Evolutionary conservation across 2,888 invertebrate species (phyloP), one percentile per base, ranked within the genome.

Genomic region (Heliconius hortense): DNA sequence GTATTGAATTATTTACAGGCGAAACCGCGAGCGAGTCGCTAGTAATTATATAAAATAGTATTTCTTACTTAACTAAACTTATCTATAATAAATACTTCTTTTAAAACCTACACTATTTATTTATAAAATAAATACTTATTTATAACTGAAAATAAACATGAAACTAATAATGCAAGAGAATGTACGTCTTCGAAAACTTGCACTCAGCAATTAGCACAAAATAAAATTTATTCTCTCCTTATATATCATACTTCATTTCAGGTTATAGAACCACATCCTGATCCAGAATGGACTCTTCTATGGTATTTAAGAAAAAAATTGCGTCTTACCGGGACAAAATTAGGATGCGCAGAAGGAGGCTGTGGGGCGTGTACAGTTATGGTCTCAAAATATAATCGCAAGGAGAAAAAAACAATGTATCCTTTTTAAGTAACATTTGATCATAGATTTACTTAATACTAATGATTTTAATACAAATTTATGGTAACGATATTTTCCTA

Each of bases 301-400:
- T 96, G 96, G 87, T 98, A 98, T 89, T 94, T 98, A 53, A 95
- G 98, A 72, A 96, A 95, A 84, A 97, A 97, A 87, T 96, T 98
- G 74, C 94, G 95, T 18, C 92, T 98, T 76, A 97, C 96, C 69
- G 99, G 99, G 21, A 98, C 98, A 31, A 99, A 99, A 91, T 89
- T 98, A 70, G 98, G 98, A 4, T 99, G 99, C 85, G 98, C 97
- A 0, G 98, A 98, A 93, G 99, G 99, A 67, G 98, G 98, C n/a
- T 99, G 99, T 86, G 99, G 99, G 0, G 98, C 98, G 0, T 99
- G 99, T 86, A 99, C 98, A 0, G 98, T 99, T 24, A 98, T 99
- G 97, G 94, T 98, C 31, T 98, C 98, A 56, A 96, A 95, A 86
- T 96, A 95, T 83, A 95, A 97, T 84, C 94, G 96, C 2, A 86